phyloP scores from a whole-genome alignment of 2,888 invertebrate genomes.

The Exephanes ischioxanthus region DNA sequence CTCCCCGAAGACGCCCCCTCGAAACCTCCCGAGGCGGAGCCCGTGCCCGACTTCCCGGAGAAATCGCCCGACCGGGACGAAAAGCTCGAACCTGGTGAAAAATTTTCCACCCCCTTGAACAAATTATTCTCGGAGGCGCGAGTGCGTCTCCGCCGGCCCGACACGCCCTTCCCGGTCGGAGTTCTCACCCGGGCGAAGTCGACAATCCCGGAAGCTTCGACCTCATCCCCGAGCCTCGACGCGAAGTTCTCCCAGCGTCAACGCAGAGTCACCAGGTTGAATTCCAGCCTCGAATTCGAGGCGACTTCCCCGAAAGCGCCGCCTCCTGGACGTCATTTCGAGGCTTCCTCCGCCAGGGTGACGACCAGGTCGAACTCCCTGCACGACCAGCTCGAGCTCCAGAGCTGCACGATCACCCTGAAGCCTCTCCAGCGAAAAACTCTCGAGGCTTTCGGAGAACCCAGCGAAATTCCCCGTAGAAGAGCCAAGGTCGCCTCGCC shows the following conservation, averaged over 20 bases:
- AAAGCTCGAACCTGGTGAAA: not conserved
- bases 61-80: not conserved
- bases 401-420: not conserved
- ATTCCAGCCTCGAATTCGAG: not conserved
- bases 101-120: not conserved
- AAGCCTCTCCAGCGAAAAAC: not conserved
- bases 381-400: not conserved
- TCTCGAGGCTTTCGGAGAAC: not conserved
- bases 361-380: too few relatives aligned
- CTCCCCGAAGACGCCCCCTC: not conserved
- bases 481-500: not conserved
- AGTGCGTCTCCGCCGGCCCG: conserved; percentile 72
- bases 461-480: not conserved
- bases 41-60: not conserved
- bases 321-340: not conserved
- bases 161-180: conserved; percentile 76
- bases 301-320: not conserved
- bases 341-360: not conserved
- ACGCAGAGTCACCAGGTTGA: conserved; percentile 35
- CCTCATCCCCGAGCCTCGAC: conserved; percentile 35
- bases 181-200: conserved; percentile 61
- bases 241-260: conserved; percentile 22
- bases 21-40: not conserved
- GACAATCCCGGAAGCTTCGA: conserved; percentile 32
- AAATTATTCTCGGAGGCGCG: conserved; percentile 49